A percentile compares a stretch with the other conserved stretches of the same genome.
These are phyloP conservation scores for Xiphophorus maculatus DNA, from an alignment of 2,113 vertebrate species.

Conservation along the genomic window DNA sequence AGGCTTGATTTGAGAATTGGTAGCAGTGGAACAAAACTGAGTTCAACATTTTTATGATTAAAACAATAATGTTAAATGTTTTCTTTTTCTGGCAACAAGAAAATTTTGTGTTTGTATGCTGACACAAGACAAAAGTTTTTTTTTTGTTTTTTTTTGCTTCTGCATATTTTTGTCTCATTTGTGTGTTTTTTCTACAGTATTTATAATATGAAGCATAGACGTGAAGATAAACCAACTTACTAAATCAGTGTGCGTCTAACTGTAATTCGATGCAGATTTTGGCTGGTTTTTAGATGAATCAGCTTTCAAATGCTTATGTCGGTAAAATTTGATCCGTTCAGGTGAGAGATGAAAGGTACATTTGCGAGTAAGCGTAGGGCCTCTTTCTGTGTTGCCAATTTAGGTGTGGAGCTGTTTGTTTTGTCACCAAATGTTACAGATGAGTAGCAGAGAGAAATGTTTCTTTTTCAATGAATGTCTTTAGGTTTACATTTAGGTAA, in stretches of 20 bases:
- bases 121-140: background rate
- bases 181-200: background rate
- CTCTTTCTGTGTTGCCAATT: too few species aligned
- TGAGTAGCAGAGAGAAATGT: background rate
- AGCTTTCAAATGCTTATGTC: background rate
- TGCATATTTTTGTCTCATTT: too few species aligned
- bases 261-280: background rate
- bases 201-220: background rate
- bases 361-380: too few species aligned
- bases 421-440: background rate
- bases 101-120: background rate
- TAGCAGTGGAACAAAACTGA: background rate
- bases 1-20: conserved; percentile 31
- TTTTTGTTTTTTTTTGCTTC: too few species aligned
- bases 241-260: background rate
- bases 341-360: too few species aligned
- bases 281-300: background rate
- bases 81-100: background rate
- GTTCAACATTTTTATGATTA: background rate
- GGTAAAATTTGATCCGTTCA: background rate
- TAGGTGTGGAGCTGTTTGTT: too few species aligned
- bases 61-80: background rate
- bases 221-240: background rate
- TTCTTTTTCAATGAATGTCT: too few species aligned
- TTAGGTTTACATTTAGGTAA: too few species aligned